These are phyloP conservation scores for Corapipo altera DNA, from an alignment of 2,113 vertebrate species.

Conservation along the genomic window DNA sequence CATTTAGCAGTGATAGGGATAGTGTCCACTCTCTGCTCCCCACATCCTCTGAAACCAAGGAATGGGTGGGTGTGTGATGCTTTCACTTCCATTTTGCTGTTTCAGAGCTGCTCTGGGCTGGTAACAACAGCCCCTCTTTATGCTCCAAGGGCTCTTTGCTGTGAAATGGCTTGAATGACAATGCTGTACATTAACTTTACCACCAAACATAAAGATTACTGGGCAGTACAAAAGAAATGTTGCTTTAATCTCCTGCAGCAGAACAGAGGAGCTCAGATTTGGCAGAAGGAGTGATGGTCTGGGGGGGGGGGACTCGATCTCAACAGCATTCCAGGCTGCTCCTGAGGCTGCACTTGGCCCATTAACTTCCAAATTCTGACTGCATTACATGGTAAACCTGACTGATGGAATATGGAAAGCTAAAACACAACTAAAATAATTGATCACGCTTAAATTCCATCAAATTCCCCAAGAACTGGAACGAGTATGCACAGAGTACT, in stretches of 20 bases:
- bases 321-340: neutral
- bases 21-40: neutral
- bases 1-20: neutral
- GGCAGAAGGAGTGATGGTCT: constrained; percentile 42
- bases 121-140: neutral
- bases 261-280: neutral
- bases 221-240: constrained; percentile 58
- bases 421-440: neutral
- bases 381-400: neutral
- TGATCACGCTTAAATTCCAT: neutral
- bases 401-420: neutral
- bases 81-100: neutral
- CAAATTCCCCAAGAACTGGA: neutral
- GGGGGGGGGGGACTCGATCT: neutral
- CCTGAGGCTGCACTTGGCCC: neutral
- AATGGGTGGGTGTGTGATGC: neutral
- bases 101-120: neutral
- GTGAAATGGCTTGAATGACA: constrained; percentile 50
- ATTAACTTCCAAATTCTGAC: constrained; percentile 29
- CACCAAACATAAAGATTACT: constrained; percentile 47
- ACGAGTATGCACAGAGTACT: neutral
- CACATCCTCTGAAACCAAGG: neutral
- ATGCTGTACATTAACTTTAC: constrained; percentile 55
- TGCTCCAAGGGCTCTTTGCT: neutral
- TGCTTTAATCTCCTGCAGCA: constrained; percentile 46